phyloP scores from a whole-genome alignment of 2,797 vertebrate genomes.

The Rhinichthys osculus region DNA sequence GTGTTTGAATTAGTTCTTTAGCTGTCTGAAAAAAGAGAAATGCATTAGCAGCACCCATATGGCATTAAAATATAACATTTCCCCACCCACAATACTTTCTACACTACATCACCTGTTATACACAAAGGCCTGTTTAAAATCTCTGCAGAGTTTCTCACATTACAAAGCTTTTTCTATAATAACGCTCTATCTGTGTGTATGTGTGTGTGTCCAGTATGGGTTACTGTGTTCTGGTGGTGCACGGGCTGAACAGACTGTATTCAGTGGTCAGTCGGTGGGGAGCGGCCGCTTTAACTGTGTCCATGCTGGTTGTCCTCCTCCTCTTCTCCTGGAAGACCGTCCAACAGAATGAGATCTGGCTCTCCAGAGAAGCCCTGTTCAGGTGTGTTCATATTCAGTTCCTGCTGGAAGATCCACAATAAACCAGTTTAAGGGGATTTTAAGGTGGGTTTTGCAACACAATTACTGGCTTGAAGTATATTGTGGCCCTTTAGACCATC shows the following conservation, averaged over 20 bases:
- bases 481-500: not conserved
- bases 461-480: not conserved
- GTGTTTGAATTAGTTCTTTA: not conserved
- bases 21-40: not conserved
- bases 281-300: slow-evolving; percentile 77
- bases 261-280: slow-evolving; percentile 82
- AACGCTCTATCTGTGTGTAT: slow-evolving; percentile 8
- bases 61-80: not conserved
- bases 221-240: slow-evolving; percentile 92
- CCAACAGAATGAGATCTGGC: slow-evolving; percentile 94
- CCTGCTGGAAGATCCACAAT: not conserved
- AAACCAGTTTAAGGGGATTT: not conserved
- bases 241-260: slow-evolving; percentile 86
- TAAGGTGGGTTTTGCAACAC: not conserved
- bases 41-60: not conserved
- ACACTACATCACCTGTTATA: slow-evolving; percentile 15
- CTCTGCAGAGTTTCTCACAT: not conserved
- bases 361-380: slow-evolving; percentile 94
- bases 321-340: slow-evolving; percentile 95
- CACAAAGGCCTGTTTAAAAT: not conserved
- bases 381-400: slow-evolving; percentile 74
- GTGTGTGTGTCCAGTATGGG: slow-evolving; percentile 85
- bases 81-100: not conserved
- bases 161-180: not conserved
- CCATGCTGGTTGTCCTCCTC: slow-evolving; percentile 85